Percentiles rank a stretch among this genome's conserved stretches.
Evolutionary conservation across 2,797 vertebrate species (phyloP).

Genomic region (Sebastes flavidus): DNA sequence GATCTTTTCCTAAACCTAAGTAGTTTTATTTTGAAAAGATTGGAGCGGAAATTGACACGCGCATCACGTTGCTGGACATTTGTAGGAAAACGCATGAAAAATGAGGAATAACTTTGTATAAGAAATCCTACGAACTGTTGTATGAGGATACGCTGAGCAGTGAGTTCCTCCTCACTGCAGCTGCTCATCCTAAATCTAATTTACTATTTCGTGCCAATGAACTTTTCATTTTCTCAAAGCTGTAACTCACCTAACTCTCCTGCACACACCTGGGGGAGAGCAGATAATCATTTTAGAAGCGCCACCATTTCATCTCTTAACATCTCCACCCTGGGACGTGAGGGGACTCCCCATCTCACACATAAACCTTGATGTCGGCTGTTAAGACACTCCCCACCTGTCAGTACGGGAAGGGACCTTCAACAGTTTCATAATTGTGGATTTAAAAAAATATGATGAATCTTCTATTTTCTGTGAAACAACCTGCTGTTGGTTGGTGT

Average conservation of each 20-base stretch:
- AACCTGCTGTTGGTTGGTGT: constrained; percentile 8
- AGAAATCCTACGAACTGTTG: no score
- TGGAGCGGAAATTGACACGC: no score
- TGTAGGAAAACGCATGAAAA: no score
- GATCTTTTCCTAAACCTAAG: no score
- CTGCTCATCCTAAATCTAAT: constrained; percentile 39
- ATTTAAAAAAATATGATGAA: constrained; percentile 10
- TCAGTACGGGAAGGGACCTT: not conserved
- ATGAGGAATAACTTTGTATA: no score
- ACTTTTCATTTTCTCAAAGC: constrained; percentile 36
- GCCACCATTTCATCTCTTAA: constrained; percentile 28
- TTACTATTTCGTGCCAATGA: constrained; percentile 48
- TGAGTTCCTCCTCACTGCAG: not conserved
- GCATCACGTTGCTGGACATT: no score
- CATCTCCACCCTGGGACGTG: constrained; percentile 15
- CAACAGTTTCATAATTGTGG: not conserved
- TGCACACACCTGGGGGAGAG: not conserved
- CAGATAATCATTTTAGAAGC: constrained; percentile 44
- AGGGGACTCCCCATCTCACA: constrained; percentile 14
- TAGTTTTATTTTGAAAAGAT: no score
- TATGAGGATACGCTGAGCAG: not conserved
- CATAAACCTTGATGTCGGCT: constrained; percentile 1
- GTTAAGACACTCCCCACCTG: not conserved
- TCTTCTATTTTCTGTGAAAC: constrained; percentile 9
- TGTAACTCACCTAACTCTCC: constrained; percentile 23